A percentile compares a stretch with the other conserved stretches of the same genome.
Conservation (phyloP, 2,888 invertebrate genomes). For the Plagiodera versicolora region DNA sequence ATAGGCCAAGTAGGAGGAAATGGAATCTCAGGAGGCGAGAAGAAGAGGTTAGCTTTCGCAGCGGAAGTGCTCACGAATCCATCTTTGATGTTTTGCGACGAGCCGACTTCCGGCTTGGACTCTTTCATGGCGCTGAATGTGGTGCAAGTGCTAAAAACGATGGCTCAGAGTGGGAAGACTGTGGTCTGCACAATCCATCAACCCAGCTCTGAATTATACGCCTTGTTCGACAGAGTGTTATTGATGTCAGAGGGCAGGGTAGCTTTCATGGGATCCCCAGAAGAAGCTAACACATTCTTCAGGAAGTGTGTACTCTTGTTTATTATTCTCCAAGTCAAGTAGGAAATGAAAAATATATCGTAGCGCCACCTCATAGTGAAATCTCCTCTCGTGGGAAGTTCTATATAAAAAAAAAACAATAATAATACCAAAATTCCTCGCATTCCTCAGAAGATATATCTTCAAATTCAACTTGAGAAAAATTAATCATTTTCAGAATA, state of each 20-base stretch:
- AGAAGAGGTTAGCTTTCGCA: constrained; percentile 92
- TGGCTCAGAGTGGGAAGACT: constrained; percentile 83
- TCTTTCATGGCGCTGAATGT: constrained; percentile 97
- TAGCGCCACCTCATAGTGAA: no score
- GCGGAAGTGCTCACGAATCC: constrained; percentile 97
- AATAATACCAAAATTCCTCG: no score
- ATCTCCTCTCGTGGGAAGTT: no score
- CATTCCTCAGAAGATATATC: no score
- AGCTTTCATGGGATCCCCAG: constrained; percentile 82
- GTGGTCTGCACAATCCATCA: constrained; percentile 94
- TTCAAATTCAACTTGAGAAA: no score
- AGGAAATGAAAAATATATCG: no score
- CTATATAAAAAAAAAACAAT: no score
- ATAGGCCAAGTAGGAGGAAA: constrained; percentile 90
- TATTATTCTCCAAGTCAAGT: no score
- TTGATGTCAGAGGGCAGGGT: constrained; percentile 91
- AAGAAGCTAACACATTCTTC: constrained; percentile 79
- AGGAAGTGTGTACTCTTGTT: constrained; percentile 60
- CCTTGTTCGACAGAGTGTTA: constrained; percentile 85
- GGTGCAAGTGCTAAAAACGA: constrained; percentile 73
- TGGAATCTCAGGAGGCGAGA: constrained; percentile 95
- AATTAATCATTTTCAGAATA: constrained; percentile 58
- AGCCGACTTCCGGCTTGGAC: constrained; percentile 89
- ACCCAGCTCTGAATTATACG: constrained; percentile 88
- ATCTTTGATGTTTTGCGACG: constrained; percentile 93